Base-by-base conservation (phyloP, 2,113 vertebrate genomes). In the Ctenomys sociabilis region DNA sequence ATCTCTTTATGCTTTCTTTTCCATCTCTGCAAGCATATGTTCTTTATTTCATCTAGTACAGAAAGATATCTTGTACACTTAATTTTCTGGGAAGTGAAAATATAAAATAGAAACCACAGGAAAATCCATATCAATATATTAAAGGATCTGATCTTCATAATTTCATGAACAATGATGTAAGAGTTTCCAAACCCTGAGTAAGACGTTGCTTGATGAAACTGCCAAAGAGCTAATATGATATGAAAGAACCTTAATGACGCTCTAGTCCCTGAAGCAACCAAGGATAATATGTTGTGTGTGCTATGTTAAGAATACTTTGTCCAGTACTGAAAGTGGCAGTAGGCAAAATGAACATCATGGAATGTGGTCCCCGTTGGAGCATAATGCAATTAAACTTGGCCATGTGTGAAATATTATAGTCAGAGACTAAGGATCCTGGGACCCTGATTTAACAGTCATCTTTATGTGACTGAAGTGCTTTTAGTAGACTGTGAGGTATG, bases 141-240 rank as follows among this genome's bases (percentile, higher is more conserved):
- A 92, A 49, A 26, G 4, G 45, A 66, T 1, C 57, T 68, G 14
- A 1, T 93, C 90, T 95, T 72, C 49, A 66, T 61, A 43, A 70
- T 88, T 94, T 83, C 94, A 94, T 77, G 82, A 75, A 30, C 13
- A 94, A 11, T 68, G 19, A 86, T 86, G 64, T 1, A 75, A 11
- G 0, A 26, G 10, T 52, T 92, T 92, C 49, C 11, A 35, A 57
- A n/a, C 4, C 77, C 26, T 54, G 28, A 64, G 19, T 88, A 43
- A 92, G 85, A 72, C 84, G 45, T 54, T n/a, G 45, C 75, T 86
- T 54, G 35, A 30, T 43, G 26, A 45, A 84, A 63, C 7, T 92
- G 19, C 24, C 49, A 68, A 59, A 52, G 28, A 90, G 3, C 24
- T 92, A 87, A 54, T 77, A 81, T 85, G 64, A 88, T n/a, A 63